Evolutionary conservation across 2,888 invertebrate genomes (phyloP).

Genomic region (Sinhomidia bicolor): DNA sequence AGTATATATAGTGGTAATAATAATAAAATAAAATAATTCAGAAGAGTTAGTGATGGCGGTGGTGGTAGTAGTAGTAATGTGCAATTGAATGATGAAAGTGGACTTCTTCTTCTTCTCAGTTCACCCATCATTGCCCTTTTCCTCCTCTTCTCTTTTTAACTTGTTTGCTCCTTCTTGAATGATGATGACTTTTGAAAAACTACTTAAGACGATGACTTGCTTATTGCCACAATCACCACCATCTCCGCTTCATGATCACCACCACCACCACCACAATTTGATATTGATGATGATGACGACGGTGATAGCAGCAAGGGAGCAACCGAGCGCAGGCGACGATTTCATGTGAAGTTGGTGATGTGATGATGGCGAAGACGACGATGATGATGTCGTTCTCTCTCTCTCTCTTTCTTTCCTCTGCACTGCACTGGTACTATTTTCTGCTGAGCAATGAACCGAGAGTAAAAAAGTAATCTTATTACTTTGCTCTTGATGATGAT

Average conservation of each 20-base stretch:
- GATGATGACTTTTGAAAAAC: slow-evolving; percentile 59
- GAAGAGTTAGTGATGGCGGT: neutral
- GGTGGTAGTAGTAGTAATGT: too few relatives aligned
- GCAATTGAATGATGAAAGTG: slow-evolving; percentile 14
- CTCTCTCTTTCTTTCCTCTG: too few relatives aligned
- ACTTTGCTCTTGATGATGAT: neutral
- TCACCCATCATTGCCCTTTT: slow-evolving; percentile 3
- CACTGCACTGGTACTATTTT: slow-evolving; percentile 35
- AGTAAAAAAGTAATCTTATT: neutral
- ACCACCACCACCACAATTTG: slow-evolving; percentile 28
- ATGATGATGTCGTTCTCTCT: neutral
- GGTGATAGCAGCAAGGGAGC: slow-evolving; percentile 20
- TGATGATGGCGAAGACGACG: slow-evolving; percentile 30
- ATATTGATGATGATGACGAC: slow-evolving; percentile 45
- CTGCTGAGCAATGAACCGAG: slow-evolving; percentile 63
- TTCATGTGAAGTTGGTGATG: slow-evolving; percentile 62
- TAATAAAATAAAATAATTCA: slow-evolving; percentile 43
- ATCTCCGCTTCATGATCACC: slow-evolving; percentile 45
- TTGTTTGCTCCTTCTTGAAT: neutral
- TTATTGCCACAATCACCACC: slow-evolving; percentile 56
- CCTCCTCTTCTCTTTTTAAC: neutral
- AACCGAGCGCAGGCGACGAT: slow-evolving; percentile 64
- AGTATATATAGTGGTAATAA: slow-evolving; percentile 55
- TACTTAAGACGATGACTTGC: slow-evolving; percentile 71
- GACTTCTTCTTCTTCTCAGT: slow-evolving; percentile 37